Percentiles rank a stretch among this genome's conserved stretches.
These are phyloP conservation scores for Ovis canadensis DNA, from an alignment of 2,113 vertebrate species.

Conservation along the genomic window DNA sequence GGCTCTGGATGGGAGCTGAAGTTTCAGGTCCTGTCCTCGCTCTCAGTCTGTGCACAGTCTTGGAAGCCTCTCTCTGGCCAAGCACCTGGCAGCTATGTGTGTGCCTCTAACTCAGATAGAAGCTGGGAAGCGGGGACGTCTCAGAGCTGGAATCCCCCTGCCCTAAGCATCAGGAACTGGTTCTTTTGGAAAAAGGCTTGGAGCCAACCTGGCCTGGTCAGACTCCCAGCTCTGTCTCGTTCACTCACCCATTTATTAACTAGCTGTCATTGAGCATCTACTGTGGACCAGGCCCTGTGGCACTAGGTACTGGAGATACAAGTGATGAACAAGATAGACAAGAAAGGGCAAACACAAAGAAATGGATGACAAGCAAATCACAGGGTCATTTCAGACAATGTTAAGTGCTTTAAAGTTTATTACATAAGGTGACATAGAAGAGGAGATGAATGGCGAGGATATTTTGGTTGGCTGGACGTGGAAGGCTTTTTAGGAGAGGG, in stretches of 20 bases:
- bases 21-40: not conserved
- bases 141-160: not conserved
- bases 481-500: not conserved
- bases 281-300: not conserved
- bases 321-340: not conserved
- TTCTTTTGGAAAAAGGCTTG: not conserved
- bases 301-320: no score
- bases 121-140: not conserved
- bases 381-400: no score
- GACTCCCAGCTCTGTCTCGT: not conserved
- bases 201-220: not conserved
- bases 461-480: not conserved
- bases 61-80: not conserved
- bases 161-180: not conserved
- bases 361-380: not conserved
- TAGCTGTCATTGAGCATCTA: not conserved
- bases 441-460: not conserved
- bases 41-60: not conserved
- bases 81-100: not conserved
- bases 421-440: not conserved
- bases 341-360: not conserved
- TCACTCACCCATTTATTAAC: not conserved
- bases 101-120: not conserved
- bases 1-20: not conserved
- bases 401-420: not conserved